Evolutionary conservation across 2,888 invertebrate species (phyloP).

Genomic region (Drosophila kokeensis): DNA sequence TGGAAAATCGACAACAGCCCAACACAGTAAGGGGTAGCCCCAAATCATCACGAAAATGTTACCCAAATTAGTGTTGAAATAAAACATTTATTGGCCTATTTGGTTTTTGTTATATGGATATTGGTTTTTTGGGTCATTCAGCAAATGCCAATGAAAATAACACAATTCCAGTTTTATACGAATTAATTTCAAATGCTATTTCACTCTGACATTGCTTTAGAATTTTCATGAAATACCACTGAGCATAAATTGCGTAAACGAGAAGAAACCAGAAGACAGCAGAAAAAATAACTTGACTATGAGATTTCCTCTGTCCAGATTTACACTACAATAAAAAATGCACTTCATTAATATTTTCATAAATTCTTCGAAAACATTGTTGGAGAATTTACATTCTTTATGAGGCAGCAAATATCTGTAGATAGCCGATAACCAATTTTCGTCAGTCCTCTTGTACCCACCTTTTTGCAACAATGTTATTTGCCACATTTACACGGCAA

Average conservation of each 20-base stretch:
- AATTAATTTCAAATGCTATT: conserved; percentile 30
- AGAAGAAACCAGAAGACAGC: background rate
- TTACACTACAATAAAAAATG: no score
- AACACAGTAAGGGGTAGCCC: conserved; percentile 30
- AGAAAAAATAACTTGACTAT: background rate
- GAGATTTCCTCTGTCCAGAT: background rate
- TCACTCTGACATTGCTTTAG: background rate
- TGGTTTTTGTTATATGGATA: conserved; percentile 46
- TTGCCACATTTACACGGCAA: background rate
- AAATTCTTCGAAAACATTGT: background rate
- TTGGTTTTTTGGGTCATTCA: conserved; percentile 56
- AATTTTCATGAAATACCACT: background rate
- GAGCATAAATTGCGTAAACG: background rate
- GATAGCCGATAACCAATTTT: background rate
- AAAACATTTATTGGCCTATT: conserved; percentile 71
- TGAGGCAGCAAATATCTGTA: background rate
- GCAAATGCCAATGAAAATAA: conserved; percentile 53
- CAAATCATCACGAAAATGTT: conserved; percentile 71
- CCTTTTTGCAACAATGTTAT: no score
- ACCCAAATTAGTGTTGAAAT: conserved; percentile 72
- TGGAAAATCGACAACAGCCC: conserved; percentile 47
- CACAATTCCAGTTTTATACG: conserved; percentile 19
- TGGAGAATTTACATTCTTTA: background rate
- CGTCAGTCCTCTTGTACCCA: background rate
- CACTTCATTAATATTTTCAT: background rate